Base-by-base conservation (phyloP, 2,113 vertebrate species). In the Gobio gobio region DNA sequence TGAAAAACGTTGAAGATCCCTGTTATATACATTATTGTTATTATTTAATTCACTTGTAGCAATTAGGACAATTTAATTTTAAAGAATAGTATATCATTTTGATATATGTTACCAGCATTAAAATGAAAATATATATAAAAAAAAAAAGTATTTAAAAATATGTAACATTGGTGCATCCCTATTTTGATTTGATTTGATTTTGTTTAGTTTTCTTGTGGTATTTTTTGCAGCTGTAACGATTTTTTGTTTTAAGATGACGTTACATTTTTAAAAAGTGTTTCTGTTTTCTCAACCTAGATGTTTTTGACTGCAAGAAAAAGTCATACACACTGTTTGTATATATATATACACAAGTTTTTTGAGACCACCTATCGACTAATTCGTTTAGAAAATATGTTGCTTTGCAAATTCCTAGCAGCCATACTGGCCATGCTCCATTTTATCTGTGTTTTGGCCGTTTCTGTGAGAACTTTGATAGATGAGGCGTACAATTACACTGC, bases 391-490 rank as follows among this genome's bases (percentile, higher is more conserved):
- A 36, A 33, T 1, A 54, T 56, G 16, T 33, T 10, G 16, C 12
- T 58, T 36, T 6, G 75, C 4, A 6, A 54, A 40, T 58, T 36
- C 14, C 26, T n/a, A n/a, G 16, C 49, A 36, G 33, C 18, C 14
- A 77, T 8, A 12, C 18, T 22, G 29, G 49, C 40, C 40, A 47
- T 51, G 79, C 43, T 68, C 40, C 18, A 82, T 49, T 82, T 82
- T 82, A 51, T 63, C 61, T 51, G 16, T 63, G 20, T 24, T 45
- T 24, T 43, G 56, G 77, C 58, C 56, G 2, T 54, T 76, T 54
- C 73, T 76, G 24, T 43, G 20, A 59, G 54, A 63, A n/a, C 78
- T 18, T 36, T 82, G 79, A 82, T 49, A 68, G 45, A 81, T 81
- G 78, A 64, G 61, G 40, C 78, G 5, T 26, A 49, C 24, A 33